Conservation (phyloP, 2,113 vertebrate genomes). For the Sphaerodactylus townsendi region DNA sequence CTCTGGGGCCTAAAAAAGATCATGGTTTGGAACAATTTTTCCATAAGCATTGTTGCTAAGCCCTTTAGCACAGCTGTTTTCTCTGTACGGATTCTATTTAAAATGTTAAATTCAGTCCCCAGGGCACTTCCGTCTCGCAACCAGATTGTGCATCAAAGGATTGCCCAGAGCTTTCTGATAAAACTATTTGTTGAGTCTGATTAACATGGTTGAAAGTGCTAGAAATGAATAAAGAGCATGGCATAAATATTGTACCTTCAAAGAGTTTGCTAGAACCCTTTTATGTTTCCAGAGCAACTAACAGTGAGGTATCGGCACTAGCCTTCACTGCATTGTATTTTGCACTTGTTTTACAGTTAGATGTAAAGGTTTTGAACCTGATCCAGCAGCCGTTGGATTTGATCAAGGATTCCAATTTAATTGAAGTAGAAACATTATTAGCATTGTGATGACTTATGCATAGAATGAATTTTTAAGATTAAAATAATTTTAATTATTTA, state of each 20-base stretch:
- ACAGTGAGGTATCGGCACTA: constrained; percentile 13
- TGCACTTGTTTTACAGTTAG: not conserved
- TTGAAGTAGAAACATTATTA: not conserved
- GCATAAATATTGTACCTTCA: constrained; percentile 28
- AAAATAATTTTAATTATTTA: constrained; percentile 18
- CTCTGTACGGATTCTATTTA: constrained; percentile 43
- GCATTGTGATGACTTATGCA: not conserved
- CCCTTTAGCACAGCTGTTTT: constrained; percentile 30
- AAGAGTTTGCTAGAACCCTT: constrained; percentile 1
- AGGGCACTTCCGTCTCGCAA: constrained; percentile 36
- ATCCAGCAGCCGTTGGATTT: not conserved
- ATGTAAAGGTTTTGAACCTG: not conserved
- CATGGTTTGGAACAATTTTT: constrained; percentile 13
- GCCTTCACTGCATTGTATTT: constrained; percentile 8
- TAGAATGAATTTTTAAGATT: not conserved
- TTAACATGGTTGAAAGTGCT: constrained; percentile 1
- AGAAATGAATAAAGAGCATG: constrained; percentile 41
- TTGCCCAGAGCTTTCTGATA: constrained; percentile 42
- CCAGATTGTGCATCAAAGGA: constrained; percentile 54
- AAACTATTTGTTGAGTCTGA: constrained; percentile 56
- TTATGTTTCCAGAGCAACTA: constrained; percentile 19
- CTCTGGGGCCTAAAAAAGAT: not conserved
- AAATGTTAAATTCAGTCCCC: constrained; percentile 45
- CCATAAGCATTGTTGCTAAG: constrained; percentile 3
- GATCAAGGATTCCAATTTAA: constrained; percentile 5